Percentiles rank a stretch among this genome's conserved stretches.
phyloP scores from a whole-genome alignment of 2,888 invertebrate species.

The Drosophila fungiperda region DNA sequence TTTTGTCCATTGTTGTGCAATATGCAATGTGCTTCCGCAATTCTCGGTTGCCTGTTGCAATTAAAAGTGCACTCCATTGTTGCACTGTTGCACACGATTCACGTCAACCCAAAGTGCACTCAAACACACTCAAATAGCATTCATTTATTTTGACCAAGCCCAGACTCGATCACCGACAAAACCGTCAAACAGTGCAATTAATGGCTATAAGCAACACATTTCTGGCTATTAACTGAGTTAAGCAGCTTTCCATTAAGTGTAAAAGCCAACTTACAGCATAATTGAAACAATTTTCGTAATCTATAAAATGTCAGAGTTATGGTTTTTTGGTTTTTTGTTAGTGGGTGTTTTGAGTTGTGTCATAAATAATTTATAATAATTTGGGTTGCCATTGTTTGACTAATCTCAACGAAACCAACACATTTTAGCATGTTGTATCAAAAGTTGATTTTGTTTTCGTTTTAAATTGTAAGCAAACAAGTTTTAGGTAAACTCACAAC shows the following conservation, averaged over 20 bases:
- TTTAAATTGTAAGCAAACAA: slow-evolving; percentile 32
- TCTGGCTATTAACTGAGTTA: background rate
- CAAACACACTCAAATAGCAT: slow-evolving; percentile 18
- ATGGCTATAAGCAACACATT: slow-evolving; percentile 22
- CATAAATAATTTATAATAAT: slow-evolving; percentile 59
- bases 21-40: slow-evolving; percentile 47
- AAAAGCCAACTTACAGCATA: slow-evolving; percentile 27
- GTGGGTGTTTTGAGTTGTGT: slow-evolving; percentile 60
- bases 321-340: slow-evolving; percentile 12
- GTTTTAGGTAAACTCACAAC: slow-evolving; percentile 20
- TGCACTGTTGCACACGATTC: slow-evolving; percentile 38
- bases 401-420: slow-evolving; percentile 16
- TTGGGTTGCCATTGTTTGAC: slow-evolving; percentile 41
- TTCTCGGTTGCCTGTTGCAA: slow-evolving; percentile 39
- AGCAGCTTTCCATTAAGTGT: background rate
- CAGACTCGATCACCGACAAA: background rate
- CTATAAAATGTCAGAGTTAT: slow-evolving; percentile 42
- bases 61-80: slow-evolving; percentile 46
- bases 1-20: slow-evolving; percentile 30
- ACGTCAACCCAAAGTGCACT: slow-evolving; percentile 61
- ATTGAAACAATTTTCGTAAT: slow-evolving; percentile 50
- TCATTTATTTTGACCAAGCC: slow-evolving; percentile 6
- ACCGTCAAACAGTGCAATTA: slow-evolving; percentile 27
- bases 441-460: slow-evolving; percentile 5
- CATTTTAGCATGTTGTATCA: slow-evolving; percentile 41